A percentile compares a stretch with the other conserved stretches of the same genome.
phyloP scores from a whole-genome alignment of 2,888 invertebrate genomes.

The Cataglyphis altisquamis region DNA sequence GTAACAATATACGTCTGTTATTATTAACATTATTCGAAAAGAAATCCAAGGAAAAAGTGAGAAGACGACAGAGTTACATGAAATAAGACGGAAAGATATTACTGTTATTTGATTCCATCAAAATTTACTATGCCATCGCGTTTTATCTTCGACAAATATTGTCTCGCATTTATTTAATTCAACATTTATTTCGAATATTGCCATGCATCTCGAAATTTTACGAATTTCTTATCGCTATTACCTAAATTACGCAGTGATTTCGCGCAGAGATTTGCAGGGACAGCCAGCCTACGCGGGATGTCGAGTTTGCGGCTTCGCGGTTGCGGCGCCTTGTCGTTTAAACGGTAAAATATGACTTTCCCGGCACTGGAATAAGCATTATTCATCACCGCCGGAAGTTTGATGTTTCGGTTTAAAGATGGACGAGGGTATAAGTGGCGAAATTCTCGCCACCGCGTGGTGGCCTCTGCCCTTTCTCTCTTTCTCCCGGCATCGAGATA shows the following conservation, averaged over 20 bases:
- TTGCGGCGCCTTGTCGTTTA: slow-evolving; percentile 28
- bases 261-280: slow-evolving; percentile 22
- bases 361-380: slow-evolving; percentile 18
- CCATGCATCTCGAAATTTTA: background rate
- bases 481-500: slow-evolving; percentile 36
- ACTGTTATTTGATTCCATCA: background rate
- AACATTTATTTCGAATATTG: background rate
- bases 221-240: slow-evolving; percentile 8
- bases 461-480: background rate
- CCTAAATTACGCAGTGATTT: slow-evolving; percentile 15
- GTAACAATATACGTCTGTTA: background rate
- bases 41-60: background rate
- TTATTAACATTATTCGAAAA: slow-evolving; percentile 7
- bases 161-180: background rate
- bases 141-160: background rate
- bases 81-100: background rate
- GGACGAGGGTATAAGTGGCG: slow-evolving; percentile 38
- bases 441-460: background rate
- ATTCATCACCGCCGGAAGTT: slow-evolving; percentile 45
- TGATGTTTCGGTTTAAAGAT: slow-evolving; percentile 52
- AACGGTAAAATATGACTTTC: slow-evolving; percentile 26
- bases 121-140: background rate
- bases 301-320: slow-evolving; percentile 30
- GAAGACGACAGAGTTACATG: background rate
- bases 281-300: slow-evolving; percentile 9